Base-by-base conservation (phyloP, 2,113 vertebrate species). In the Scalopus aquaticus region DNA sequence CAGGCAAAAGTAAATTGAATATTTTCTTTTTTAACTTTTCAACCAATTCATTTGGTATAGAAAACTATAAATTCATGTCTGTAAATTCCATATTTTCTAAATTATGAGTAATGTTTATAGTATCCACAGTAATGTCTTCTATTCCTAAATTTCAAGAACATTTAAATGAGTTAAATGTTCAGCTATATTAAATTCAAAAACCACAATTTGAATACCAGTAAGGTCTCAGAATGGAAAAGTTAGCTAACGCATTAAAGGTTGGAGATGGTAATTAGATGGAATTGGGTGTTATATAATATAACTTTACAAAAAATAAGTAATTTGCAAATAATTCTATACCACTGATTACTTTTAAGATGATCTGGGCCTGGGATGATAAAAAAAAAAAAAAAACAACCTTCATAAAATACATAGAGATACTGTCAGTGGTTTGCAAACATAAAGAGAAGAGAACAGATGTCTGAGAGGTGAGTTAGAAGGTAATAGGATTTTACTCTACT, bases 401-500 rank as follows among this genome's bases (percentile, higher is more conserved):
- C 94, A 79, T 35, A 0, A 46, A 73, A 69, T 79, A 83, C 35
- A 69, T 91, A 0, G 13, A 97, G 97, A 98, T 96, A 46, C 96
- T 97, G 97, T 95, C 98, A 98, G 95, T 3, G 0, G 90, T 95
- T 97, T 97, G 95, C 97, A 94, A 97, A 96, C 92, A 93, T 83
- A 96, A 98, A 96, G 93, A 92, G 97, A 96, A 97, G 94, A 97
- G 97, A 97, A 97, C 93, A 90, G 95, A 80, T 96, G 96, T 97
- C 97, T 98, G 97, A 98, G 96, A 97, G 98, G 97, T 98, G 97
- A 98, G 98, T 98, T 98, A 98, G 96, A 98, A 99, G 98, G 98
- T 98, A 98, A 99, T 97, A 98, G 98, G 98, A 98, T 98, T 99
- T 98, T 97, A 90, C 97, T 98, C 98, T 98, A 93, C 98, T 98